These are phyloP conservation scores for Dolichomitus sp. DNA, from an alignment of 2,888 invertebrate species.

Conservation along the genomic window DNA sequence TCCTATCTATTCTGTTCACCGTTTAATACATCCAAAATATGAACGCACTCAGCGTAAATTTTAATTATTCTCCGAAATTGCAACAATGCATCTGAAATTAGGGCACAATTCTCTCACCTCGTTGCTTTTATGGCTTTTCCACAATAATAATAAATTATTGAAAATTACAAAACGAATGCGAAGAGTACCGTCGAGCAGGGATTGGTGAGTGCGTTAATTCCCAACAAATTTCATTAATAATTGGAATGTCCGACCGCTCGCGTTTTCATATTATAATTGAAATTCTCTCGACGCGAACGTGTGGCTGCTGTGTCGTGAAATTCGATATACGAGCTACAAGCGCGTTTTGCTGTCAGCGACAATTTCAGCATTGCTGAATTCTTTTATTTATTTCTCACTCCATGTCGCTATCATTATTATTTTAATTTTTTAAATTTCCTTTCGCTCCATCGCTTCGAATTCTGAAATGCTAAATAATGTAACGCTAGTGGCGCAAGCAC, in stretches of 20 bases:
- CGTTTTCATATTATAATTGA: constrained; percentile 57
- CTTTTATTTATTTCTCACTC: not conserved
- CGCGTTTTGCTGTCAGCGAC: constrained; percentile 25
- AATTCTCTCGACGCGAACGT: constrained; percentile 43
- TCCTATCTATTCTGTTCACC: not conserved
- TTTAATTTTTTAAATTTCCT: not conserved
- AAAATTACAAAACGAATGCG: constrained; percentile 26
- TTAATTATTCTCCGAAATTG: constrained; percentile 8
- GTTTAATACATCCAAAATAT: constrained; percentile 14
- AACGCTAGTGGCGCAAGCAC: constrained; percentile 13
- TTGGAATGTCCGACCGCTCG: constrained; percentile 26
- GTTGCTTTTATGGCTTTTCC: not conserved
- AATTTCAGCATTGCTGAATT: constrained; percentile 29
- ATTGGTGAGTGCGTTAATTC: constrained; percentile 46
- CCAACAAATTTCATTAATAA: constrained; percentile 49
- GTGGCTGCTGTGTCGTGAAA: not conserved
- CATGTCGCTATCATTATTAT: not conserved
- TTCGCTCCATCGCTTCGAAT: constrained; percentile 1
- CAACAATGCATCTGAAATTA: constrained; percentile 35
- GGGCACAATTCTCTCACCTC: constrained; percentile 3
- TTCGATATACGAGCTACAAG: constrained; percentile 10
- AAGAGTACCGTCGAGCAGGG: not conserved
- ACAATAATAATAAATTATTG: constrained; percentile 50
- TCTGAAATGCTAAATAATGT: constrained; percentile 9
- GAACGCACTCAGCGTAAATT: constrained; percentile 1